Evolutionary conservation across 2,113 vertebrate genomes (phyloP).

Genomic region (Cardinalis cardinalis): DNA sequence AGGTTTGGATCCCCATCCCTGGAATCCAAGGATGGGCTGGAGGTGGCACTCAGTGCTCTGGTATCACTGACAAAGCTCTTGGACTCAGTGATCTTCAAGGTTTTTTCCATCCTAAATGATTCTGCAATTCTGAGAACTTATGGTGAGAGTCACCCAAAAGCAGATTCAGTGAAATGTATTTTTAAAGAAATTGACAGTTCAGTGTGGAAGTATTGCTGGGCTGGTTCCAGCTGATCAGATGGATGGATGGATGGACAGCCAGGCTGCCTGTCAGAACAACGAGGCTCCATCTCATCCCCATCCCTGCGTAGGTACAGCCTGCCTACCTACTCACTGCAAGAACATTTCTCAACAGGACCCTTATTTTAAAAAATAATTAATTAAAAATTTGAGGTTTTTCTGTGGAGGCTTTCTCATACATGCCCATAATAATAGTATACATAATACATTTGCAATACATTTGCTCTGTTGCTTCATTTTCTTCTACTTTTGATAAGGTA

Average conservation of each 20-base stretch:
- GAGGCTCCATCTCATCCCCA: neutral
- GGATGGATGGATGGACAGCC: neutral
- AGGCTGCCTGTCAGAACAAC: neutral
- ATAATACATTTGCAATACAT: neutral
- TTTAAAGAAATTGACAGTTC: neutral
- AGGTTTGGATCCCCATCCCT: neutral
- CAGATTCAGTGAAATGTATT: neutral
- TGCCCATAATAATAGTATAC: neutral
- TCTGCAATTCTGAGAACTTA: neutral
- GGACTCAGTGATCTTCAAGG: neutral
- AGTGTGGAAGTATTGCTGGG: neutral
- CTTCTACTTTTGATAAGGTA: neutral
- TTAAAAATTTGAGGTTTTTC: neutral
- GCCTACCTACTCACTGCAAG: neutral
- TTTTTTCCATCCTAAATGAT: neutral
- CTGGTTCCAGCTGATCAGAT: constrained; percentile 19
- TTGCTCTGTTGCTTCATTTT: neutral
- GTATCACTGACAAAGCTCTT: neutral
- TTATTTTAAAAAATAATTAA: neutral
- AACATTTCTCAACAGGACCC: neutral
- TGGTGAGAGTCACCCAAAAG: neutral
- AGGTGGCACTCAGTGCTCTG: accelerated
- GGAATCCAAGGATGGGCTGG: neutral
- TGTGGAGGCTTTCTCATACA: neutral
- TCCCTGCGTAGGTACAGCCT: neutral